Conservation (phyloP, 2,113 vertebrate species). For the Athene noctua region DNA sequence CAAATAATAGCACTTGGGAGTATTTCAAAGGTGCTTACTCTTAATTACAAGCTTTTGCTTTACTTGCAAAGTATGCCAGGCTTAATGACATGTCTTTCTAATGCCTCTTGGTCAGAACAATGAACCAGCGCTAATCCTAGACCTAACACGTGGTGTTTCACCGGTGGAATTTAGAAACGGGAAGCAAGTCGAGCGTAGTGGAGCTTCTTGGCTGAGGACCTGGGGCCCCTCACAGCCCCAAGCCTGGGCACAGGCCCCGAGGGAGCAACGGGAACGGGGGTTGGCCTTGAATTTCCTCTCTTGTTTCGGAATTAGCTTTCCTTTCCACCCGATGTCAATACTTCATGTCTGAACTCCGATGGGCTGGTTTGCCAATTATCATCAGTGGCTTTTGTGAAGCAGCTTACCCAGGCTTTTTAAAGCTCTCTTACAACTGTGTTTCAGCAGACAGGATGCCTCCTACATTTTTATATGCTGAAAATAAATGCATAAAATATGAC, state of each 20-base stretch:
- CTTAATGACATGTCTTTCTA: neutral
- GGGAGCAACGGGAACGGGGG: fast-evolving
- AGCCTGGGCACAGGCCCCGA: neutral
- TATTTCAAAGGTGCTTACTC: slow-evolving; percentile 14
- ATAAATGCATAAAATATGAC: neutral
- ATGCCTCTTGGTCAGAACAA: neutral
- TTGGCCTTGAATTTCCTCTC: neutral
- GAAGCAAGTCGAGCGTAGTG: neutral
- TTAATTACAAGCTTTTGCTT: slow-evolving; percentile 10
- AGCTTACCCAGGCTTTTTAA: neutral
- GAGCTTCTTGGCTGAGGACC: neutral
- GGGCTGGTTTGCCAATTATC: neutral
- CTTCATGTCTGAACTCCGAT: neutral
- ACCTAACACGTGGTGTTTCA: neutral
- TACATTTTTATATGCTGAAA: neutral
- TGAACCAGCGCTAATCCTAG: neutral
- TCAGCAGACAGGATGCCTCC: neutral
- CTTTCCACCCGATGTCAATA: neutral
- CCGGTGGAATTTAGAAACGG: neutral
- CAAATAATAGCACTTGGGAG: neutral
- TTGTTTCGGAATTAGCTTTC: too few species aligned
- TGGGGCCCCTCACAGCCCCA: neutral
- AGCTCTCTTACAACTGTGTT: neutral
- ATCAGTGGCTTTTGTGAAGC: neutral
- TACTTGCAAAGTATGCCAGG: neutral